Evolutionary conservation across 2,888 invertebrate genomes (phyloP), one percentile per base, ranked within the genome.

Genomic region (Spisula solida): DNA sequence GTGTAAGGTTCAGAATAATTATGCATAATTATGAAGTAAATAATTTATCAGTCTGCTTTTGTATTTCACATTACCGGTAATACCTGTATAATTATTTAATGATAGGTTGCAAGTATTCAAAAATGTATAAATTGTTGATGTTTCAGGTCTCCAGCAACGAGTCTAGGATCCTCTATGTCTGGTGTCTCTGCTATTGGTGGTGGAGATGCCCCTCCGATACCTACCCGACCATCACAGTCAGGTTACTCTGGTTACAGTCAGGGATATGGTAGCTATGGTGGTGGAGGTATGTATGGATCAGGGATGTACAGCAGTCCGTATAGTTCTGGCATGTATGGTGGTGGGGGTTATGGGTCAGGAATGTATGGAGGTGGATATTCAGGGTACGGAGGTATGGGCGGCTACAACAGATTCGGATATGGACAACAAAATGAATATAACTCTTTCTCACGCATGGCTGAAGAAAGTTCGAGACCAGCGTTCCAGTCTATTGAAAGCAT

Each of bases 401-500:
- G 51, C 20, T 93, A 93, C 85, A 95, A 95, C 91, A 92, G 95
- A 88, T 91, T 86, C 81, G 93, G 93, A 25, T 87, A 85, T 60
- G 91, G 90, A 85, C 88, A 83, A n/a, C 83, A 82, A n/a, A 88
- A 91, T 34, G 89, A 91, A 48, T 92, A 88, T 75, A 95, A 95
- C 88, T 94, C 94, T 25, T 96, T 99, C 95, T 98, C 98, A 83
- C 98, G 98, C 96, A 97, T 98, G 95, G 99, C 99, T 0, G 99
- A 99, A 97, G 99, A 99, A 94, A 98, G 98, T 94, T 98, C 99
- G 0, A 97, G 99, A 80, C 98, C 98, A 87, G 98, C 99, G 12
- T 99, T 99, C 96, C 98, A 99, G 95, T 99, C 98, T 20, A 98
- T 99, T 93, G 99, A 99, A 97, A 98, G 98, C 84, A 97, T 99